These are phyloP conservation scores for Corvus cornix DNA, from an alignment of 2,113 vertebrate genomes.

Conservation along the genomic window DNA sequence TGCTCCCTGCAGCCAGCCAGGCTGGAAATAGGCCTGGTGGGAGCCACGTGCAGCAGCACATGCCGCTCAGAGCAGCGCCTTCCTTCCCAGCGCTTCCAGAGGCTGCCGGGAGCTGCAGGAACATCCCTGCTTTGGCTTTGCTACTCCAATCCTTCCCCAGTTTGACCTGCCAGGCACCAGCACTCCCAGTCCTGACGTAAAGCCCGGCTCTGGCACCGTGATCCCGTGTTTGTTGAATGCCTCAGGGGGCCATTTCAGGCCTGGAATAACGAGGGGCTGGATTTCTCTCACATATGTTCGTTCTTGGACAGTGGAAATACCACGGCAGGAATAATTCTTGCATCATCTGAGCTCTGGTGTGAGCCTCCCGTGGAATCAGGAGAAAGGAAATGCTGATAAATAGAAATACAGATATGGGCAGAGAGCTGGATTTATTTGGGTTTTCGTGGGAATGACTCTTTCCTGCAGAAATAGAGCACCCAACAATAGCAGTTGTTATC, in stretches of 20 bases:
- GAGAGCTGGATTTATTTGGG: not conserved
- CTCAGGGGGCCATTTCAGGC: not conserved
- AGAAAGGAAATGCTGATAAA: not conserved
- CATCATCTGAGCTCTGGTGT: not conserved
- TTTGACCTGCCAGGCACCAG: not conserved
- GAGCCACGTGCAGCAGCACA: not conserved
- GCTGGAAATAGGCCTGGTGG: not conserved
- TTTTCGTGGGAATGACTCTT: not conserved
- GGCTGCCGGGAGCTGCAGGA: not conserved
- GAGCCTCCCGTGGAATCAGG: not conserved
- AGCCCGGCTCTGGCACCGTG: not conserved
- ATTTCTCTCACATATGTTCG: not conserved
- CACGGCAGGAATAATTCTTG: not conserved
- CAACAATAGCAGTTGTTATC: not conserved
- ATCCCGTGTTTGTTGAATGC: not conserved
- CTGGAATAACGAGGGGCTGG: not conserved
- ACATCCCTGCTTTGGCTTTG: not conserved
- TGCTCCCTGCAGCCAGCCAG: not conserved
- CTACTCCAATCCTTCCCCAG: not conserved
- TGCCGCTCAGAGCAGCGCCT: not conserved
- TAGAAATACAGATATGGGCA: not conserved
- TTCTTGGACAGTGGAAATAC: not conserved
- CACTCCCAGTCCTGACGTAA: rapidly evolving
- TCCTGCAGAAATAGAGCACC: not conserved
- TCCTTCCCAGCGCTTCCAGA: not conserved